Evolutionary conservation across 2,113 vertebrate species (phyloP).

Genomic region (Condylura cristata): DNA sequence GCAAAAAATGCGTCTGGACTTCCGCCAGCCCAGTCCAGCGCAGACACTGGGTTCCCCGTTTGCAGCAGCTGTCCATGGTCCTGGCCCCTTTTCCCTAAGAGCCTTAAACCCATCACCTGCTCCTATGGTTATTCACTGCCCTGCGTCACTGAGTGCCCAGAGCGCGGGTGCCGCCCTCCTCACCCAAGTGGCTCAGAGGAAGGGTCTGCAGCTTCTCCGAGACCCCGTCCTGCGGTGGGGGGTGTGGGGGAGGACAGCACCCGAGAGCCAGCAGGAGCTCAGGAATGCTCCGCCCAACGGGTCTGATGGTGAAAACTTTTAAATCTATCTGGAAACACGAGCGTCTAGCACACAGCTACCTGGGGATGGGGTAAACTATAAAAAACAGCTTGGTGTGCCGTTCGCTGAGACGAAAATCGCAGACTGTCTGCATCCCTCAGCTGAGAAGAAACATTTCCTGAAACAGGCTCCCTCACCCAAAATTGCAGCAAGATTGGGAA

Average conservation of each 20-base stretch:
- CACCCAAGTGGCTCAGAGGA: neutral
- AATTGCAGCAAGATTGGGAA: slow-evolving; percentile 26
- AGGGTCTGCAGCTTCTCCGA: neutral
- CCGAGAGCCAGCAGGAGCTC: too few species aligned
- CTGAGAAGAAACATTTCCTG: neutral
- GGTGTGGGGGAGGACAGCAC: too few species aligned
- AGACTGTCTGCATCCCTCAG: neutral
- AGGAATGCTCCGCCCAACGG: neutral
- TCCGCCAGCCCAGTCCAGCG: too few species aligned
- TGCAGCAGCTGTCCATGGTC: too few species aligned
- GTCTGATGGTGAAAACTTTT: neutral
- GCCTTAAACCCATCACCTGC: too few species aligned
- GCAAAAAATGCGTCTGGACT: too few species aligned
- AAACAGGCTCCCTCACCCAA: neutral
- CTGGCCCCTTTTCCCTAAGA: too few species aligned
- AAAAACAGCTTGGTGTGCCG: neutral
- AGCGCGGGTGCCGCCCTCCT: neutral
- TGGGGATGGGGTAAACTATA: neutral
- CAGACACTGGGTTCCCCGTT: too few species aligned
- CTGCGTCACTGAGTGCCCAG: too few species aligned
- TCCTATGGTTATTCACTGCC: too few species aligned
- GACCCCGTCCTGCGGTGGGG: neutral
- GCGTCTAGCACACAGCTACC: neutral
- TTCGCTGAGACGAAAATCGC: neutral
- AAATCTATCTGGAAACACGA: neutral